phyloP scores from a whole-genome alignment of 2,888 invertebrate genomes.

The Panzeria rudis region DNA sequence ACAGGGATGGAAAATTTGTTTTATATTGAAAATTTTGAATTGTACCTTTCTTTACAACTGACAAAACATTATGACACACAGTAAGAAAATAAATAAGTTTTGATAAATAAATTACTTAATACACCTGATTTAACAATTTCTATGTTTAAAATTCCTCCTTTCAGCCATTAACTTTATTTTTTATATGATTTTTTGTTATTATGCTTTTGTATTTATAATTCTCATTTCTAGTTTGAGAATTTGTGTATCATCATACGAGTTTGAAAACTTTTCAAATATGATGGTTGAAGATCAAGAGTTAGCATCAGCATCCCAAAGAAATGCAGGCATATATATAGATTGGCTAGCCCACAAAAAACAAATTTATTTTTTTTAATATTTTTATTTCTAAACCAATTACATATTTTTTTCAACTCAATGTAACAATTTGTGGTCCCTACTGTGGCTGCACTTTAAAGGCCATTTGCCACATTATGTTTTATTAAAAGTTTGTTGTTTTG shows the following conservation, averaged over 20 bases:
- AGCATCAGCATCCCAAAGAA: too few species aligned
- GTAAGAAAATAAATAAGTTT: too few species aligned
- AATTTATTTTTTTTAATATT: too few species aligned
- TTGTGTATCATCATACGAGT: too few species aligned
- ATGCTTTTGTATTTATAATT: too few species aligned
- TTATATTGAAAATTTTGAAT: not conserved
- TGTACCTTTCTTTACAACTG: not conserved
- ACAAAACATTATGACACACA: not conserved
- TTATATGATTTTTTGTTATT: not conserved
- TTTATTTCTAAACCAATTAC: not conserved
- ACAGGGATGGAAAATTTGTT: constrained; percentile 22
- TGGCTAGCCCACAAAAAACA: too few species aligned
- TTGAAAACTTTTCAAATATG: too few species aligned
- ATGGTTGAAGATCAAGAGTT: too few species aligned
- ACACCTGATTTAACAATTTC: too few species aligned
- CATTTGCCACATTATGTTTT: constrained; percentile 51
- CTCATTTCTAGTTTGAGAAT: too few species aligned
- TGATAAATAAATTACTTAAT: too few species aligned
- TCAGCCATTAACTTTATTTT: not conserved
- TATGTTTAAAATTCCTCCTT: not conserved
- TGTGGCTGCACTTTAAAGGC: constrained; percentile 22
- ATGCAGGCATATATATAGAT: too few species aligned
- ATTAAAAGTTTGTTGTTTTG: constrained; percentile 37
- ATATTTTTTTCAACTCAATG: not conserved
- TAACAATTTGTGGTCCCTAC: constrained; percentile 1